A percentile compares a stretch with the other conserved stretches of the same genome.
Conservation (phyloP, 2,113 vertebrate species). For the Colossoma macropomum region DNA sequence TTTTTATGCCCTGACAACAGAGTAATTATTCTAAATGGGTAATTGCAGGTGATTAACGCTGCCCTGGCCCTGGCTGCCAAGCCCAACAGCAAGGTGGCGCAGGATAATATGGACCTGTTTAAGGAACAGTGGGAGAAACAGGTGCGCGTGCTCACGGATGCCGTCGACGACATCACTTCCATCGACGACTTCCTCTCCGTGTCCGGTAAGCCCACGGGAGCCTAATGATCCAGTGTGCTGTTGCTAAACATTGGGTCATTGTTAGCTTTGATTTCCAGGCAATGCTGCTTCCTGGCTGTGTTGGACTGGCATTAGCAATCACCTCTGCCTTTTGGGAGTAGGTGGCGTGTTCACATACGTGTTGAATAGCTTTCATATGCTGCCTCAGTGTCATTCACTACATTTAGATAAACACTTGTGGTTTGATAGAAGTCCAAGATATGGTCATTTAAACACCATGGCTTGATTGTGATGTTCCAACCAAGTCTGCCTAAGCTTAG, state of each 20-base stretch:
- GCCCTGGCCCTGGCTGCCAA: conserved; percentile 96
- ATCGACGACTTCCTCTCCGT: conserved; percentile 98
- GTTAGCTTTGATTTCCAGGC: neutral
- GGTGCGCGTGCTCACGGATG: conserved; percentile 94
- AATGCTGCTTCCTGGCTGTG: neutral
- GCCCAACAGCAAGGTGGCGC: conserved; percentile 97
- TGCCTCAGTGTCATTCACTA: neutral
- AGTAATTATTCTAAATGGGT: conserved; percentile 71
- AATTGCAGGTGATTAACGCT: conserved; percentile 96
- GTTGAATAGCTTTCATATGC: neutral
- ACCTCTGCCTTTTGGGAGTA: neutral
- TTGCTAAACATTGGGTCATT: neutral
- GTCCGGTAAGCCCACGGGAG: conserved; percentile 83
- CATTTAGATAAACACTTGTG: neutral
- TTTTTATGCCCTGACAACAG: conserved; percentile 49
- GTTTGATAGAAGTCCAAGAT: neutral
- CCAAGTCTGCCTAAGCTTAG: too few relatives aligned
- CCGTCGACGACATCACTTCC: conserved; percentile 98
- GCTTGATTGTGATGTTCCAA: too few relatives aligned
- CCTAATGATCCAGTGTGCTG: neutral
- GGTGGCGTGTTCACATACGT: neutral
- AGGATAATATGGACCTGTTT: conserved; percentile 98
- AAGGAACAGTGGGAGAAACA: conserved; percentile 99
- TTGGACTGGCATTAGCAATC: neutral
- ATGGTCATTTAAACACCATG: neutral